Percentiles rank a stretch among this genome's conserved stretches.
Conservation (phyloP, 1,140 invertebrate genomes). For the Magallana ariakensis region DNA sequence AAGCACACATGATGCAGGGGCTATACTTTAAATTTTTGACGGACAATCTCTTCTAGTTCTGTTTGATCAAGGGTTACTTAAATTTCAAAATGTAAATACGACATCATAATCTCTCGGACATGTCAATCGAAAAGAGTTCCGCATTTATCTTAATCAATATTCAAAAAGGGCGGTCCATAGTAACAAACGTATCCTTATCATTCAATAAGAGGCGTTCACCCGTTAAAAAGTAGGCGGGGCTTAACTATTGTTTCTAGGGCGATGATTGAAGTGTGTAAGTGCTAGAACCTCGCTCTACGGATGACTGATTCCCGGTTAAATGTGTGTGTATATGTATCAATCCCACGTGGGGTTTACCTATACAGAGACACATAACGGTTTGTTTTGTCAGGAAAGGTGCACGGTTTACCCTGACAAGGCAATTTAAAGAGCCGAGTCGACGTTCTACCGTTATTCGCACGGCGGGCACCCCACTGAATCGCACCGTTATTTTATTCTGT, state of each 20-base stretch:
- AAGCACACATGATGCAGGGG: not conserved
- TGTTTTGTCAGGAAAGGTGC: not conserved
- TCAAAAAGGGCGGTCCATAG: constrained; percentile 19
- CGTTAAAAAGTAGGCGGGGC: not conserved
- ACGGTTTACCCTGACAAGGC: not conserved
- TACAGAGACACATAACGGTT: constrained; percentile 11
- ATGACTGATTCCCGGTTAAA: not conserved
- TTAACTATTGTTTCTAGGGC: not conserved
- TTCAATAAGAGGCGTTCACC: not conserved
- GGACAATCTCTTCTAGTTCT: constrained; percentile 8
- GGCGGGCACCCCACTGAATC: not conserved
- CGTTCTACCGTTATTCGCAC: not conserved
- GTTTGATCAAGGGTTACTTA: constrained; percentile 34
- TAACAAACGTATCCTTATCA: constrained; percentile 6
- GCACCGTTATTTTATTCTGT: not conserved
- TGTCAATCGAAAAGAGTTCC: not conserved
- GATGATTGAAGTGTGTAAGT: constrained; percentile 23
- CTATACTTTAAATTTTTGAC: constrained; percentile 20
- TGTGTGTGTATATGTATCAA: no score
- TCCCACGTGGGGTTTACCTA: constrained; percentile 12
- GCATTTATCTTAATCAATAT: constrained; percentile 35
- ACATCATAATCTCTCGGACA: not conserved
- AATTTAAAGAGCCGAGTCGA: not conserved
- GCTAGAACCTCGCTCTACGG: not conserved
- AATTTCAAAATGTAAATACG: constrained; percentile 29